Evolutionary conservation across 2,888 invertebrate species (phyloP).

Genomic region (Macropis europaea): DNA sequence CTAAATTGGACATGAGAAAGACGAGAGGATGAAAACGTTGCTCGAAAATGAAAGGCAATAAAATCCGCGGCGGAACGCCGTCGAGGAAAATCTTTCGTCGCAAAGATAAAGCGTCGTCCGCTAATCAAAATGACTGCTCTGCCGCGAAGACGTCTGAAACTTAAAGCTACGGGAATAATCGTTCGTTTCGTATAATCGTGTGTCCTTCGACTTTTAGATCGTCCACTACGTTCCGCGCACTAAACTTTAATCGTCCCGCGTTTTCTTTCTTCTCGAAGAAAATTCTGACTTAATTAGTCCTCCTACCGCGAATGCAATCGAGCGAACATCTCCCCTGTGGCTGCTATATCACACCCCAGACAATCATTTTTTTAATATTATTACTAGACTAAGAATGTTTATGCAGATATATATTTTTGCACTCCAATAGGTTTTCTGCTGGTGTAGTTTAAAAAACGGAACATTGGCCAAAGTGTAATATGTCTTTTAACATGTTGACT

Average conservation of each 20-base stretch:
- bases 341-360: too few relatives aligned
- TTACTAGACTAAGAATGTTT: too few relatives aligned
- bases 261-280: not conserved
- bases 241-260: not conserved
- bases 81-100: not conserved
- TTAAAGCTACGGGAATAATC: not conserved
- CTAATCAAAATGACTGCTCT: slow-evolving; percentile 6
- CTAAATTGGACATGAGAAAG: slow-evolving; percentile 29
- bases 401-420: too few relatives aligned
- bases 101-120: not conserved
- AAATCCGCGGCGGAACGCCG: not conserved
- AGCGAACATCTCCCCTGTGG: not conserved
- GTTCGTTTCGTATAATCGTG: not conserved
- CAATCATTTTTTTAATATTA: too few relatives aligned
- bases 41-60: slow-evolving; percentile 13
- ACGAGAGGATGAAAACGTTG: slow-evolving; percentile 27
- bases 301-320: not conserved
- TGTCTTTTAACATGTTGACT: too few relatives aligned
- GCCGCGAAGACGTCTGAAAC: too few relatives aligned
- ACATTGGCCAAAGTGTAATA: too few relatives aligned
- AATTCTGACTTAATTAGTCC: not conserved
- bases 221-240: not conserved
- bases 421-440: too few relatives aligned
- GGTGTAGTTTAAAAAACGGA: too few relatives aligned
- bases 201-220: not conserved